Conservation (phyloP, 2,797 vertebrate species). For the Craterocephalus amniculus region DNA sequence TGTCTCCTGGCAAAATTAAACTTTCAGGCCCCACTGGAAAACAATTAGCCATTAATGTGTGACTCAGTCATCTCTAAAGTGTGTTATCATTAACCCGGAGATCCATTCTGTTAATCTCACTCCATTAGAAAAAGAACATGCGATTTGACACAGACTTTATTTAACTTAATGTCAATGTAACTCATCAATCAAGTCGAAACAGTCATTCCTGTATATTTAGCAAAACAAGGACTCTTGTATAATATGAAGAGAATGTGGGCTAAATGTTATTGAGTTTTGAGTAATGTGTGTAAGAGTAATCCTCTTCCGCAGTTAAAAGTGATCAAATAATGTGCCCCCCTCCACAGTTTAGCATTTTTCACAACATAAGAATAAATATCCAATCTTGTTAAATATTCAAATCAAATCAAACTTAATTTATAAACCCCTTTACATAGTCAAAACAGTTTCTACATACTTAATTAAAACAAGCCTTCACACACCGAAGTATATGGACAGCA, state of each 20-base stretch:
- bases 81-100: constrained; percentile 23
- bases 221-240: constrained; percentile 12
- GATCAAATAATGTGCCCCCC: neutral
- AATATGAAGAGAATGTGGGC: neutral
- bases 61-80: constrained; percentile 52
- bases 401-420: too few relatives aligned
- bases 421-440: too few relatives aligned
- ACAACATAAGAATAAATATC: neutral
- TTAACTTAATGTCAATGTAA: constrained; percentile 12
- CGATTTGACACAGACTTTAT: neutral
- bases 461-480: too few relatives aligned
- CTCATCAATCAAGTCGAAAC: constrained; percentile 28
- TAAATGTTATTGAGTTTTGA: constrained; percentile 2
- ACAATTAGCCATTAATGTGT: constrained; percentile 49
- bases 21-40: constrained; percentile 51
- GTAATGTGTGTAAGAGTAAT: neutral
- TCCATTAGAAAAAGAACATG: constrained; percentile 6
- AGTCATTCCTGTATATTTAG: constrained; percentile 4
- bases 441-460: too few relatives aligned
- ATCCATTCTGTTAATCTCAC: constrained; percentile 17
- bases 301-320: neutral
- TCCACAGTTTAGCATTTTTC: neutral
- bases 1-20: constrained; percentile 62
- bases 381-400: neutral
- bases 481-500: too few relatives aligned